These are phyloP conservation scores for Callospermophilus lateralis DNA, from an alignment of 2,113 vertebrate genomes.

Conservation along the genomic window DNA sequence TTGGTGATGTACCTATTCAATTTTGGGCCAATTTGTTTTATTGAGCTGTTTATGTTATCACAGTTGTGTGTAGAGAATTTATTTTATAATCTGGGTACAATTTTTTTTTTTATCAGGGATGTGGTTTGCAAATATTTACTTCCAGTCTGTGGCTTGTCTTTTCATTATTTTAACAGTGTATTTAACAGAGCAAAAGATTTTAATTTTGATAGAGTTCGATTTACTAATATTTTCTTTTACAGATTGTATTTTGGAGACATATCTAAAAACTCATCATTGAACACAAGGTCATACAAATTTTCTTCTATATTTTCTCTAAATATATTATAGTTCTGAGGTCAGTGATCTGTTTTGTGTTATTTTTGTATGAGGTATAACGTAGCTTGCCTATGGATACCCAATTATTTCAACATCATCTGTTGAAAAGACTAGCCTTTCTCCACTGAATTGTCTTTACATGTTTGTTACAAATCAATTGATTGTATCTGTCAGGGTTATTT, in stretches of 20 bases:
- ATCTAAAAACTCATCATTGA: not conserved
- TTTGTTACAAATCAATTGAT: not conserved
- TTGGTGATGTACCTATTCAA: not conserved
- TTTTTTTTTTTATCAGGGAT: not conserved
- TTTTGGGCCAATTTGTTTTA: not conserved
- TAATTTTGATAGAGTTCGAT: not conserved
- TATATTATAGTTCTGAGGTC: not conserved
- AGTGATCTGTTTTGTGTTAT: not conserved
- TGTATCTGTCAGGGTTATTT: not conserved
- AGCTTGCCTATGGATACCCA: not conserved
- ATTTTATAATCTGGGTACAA: conserved; percentile 5
- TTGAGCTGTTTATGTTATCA: not conserved
- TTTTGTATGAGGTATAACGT: not conserved
- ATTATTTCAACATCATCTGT: not conserved
- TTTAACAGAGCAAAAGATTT: conserved; percentile 12
- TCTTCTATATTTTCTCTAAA: not conserved
- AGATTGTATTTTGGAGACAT: not conserved
- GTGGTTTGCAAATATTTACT: conserved; percentile 23
- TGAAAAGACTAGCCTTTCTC: not conserved
- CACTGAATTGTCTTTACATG: not conserved
- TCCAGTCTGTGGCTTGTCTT: not conserved
- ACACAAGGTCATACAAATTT: not conserved
- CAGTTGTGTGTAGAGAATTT: not conserved
- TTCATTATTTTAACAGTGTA: conserved; percentile 18
- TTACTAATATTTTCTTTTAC: conserved; percentile 38